A percentile compares a stretch with the other conserved stretches of the same genome.
Evolutionary conservation across 2,888 invertebrate species (phyloP).

Genomic region (Scaptodrosophila latifasciaeformis): DNA sequence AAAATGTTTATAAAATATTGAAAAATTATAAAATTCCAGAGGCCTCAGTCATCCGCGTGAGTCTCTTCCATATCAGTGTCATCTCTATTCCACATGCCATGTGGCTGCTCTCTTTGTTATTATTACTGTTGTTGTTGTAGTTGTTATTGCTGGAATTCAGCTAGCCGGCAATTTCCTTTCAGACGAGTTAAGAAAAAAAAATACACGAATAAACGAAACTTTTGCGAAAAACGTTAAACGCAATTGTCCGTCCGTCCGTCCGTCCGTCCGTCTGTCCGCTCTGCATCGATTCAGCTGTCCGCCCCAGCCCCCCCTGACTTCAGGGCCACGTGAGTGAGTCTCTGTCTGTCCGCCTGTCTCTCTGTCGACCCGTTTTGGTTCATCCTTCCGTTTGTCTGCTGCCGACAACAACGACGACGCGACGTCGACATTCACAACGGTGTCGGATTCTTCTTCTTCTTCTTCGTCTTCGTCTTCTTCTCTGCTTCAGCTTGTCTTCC

Average conservation of each 20-base stretch:
- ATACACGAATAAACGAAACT: constrained; percentile 58
- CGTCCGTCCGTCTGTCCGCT: constrained; percentile 25
- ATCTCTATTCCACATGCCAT: too few species aligned
- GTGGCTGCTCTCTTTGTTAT: constrained; percentile 24
- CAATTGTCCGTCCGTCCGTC: constrained; percentile 41
- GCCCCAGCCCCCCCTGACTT: constrained; percentile 10
- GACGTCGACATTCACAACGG: neutral
- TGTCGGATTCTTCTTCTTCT: neutral
- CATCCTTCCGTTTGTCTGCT: constrained; percentile 52
- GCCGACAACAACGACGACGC: constrained; percentile 6
- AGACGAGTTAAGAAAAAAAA: constrained; percentile 37
- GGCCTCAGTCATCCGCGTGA: too few species aligned
- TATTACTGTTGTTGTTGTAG: too few species aligned
- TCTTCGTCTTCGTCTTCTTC: constrained; percentile 20
- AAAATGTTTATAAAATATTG: too few species aligned
- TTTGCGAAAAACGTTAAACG: constrained; percentile 66
- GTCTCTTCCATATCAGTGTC: too few species aligned
- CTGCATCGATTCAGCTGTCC: constrained; percentile 14
- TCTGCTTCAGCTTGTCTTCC: constrained; percentile 28
- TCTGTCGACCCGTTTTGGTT: constrained; percentile 43
- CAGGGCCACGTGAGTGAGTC: too few species aligned
- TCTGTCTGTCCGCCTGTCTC: constrained; percentile 32
- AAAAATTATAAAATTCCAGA: too few species aligned
- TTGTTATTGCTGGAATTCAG: too few species aligned
- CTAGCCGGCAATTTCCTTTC: constrained; percentile 56